A percentile compares a stretch with the other conserved stretches of the same genome.
Evolutionary conservation across 2,888 invertebrate species (phyloP).

Genomic region (Bellardia bayeri): DNA sequence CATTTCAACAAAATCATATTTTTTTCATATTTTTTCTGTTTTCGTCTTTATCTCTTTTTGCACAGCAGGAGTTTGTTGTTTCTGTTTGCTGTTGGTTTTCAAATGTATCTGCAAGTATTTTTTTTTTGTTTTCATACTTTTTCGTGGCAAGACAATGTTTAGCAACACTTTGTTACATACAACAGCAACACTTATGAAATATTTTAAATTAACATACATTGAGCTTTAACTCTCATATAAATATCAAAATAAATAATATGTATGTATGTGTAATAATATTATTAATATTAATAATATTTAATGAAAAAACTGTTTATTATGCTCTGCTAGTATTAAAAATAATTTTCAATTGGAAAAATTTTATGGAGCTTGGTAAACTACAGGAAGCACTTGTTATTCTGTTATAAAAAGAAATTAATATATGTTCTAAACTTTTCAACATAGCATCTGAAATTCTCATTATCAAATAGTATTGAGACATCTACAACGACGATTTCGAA

Average conservation of each 20-base stretch:
- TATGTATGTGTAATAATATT: constrained; percentile 28
- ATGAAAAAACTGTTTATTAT: constrained; percentile 32
- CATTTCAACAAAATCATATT: constrained; percentile 48
- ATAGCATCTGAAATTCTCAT: too few species aligned
- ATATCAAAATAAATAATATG: constrained; percentile 30
- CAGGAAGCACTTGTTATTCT: too few species aligned
- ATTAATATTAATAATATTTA: constrained; percentile 50
- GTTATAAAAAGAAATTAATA: too few species aligned
- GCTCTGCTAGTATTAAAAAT: constrained; percentile 15
- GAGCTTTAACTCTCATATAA: constrained; percentile 43
- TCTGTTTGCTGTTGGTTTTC: constrained; percentile 33
- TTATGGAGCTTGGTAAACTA: too few species aligned
- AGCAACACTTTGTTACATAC: constrained; percentile 66
- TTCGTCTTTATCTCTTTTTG: constrained; percentile 33
- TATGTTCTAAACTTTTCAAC: too few species aligned
- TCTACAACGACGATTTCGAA: too few species aligned
- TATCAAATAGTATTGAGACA: too few species aligned
- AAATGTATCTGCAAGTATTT: constrained; percentile 19
- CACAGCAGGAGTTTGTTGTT: constrained; percentile 66
- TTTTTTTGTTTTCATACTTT: constrained; percentile 23
- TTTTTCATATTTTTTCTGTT: neutral
- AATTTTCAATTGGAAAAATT: neutral
- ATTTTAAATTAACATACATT: constrained; percentile 69
- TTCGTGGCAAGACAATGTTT: constrained; percentile 63
- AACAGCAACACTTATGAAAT: constrained; percentile 68